These are phyloP conservation scores for Tylochromis polylepis DNA, from an alignment of 2,113 vertebrate genomes.

Conservation along the genomic window DNA sequence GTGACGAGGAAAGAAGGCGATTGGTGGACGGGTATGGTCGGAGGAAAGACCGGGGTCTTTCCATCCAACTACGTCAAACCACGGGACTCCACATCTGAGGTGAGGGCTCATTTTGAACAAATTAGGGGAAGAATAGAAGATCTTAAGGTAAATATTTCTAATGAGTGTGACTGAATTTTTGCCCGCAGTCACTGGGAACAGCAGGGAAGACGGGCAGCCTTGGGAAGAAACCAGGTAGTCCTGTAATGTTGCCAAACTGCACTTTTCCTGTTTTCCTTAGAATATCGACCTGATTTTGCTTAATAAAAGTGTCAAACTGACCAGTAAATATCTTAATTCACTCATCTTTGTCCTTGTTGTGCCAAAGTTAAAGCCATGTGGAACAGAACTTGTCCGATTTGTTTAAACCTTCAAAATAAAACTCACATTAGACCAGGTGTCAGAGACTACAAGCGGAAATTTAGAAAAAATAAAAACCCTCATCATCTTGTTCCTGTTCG, in stretches of 20 bases:
- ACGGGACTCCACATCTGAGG: conserved; percentile 90
- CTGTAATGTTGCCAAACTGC: background rate
- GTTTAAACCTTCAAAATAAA: background rate
- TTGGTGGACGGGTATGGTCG: conserved; percentile 95
- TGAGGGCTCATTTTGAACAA: conserved; percentile 25
- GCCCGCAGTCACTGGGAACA: conserved; percentile 80
- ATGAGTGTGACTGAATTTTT: background rate
- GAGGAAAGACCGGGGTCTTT: conserved; percentile 92
- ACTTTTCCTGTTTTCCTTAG: fast-evolving
- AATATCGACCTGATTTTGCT: background rate
- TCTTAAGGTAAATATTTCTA: background rate
- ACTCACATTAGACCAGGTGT: background rate
- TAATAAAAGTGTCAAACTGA: background rate
- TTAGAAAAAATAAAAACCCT: fast-evolving
- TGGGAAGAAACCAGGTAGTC: conserved; percentile 96
- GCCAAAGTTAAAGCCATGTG: background rate
- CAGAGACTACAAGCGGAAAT: background rate
- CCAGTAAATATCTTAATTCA: background rate
- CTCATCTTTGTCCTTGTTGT: background rate
- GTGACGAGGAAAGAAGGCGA: conserved; percentile 98
- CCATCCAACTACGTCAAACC: conserved; percentile 98
- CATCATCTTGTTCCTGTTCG: background rate
- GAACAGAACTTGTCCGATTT: background rate
- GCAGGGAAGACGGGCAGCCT: conserved; percentile 94
- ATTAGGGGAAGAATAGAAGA: background rate